Conservation (phyloP, 1,140 invertebrate genomes). For the Bombyx mori region DNA sequence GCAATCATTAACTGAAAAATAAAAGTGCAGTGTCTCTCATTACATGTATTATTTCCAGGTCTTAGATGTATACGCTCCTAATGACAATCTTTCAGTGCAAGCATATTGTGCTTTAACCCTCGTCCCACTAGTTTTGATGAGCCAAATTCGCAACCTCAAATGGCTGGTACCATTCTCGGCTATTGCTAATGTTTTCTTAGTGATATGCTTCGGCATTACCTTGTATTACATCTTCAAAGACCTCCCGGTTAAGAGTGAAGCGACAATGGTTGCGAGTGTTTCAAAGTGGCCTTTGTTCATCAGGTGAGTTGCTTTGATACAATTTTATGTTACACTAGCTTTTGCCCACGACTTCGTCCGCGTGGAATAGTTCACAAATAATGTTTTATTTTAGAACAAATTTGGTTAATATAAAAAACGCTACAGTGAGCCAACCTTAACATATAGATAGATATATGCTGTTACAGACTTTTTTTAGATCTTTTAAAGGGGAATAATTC, state of each 20-base stretch:
- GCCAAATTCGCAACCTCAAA: conserved; percentile 80
- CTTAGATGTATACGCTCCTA: conserved; percentile 46
- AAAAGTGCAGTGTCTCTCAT: not conserved
- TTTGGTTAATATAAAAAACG: too few relatives aligned
- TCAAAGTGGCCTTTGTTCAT: conserved; percentile 77
- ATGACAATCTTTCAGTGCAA: conserved; percentile 45
- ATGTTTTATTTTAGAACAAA: too few relatives aligned
- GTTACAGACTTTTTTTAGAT: too few relatives aligned
- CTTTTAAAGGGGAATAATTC: too few relatives aligned
- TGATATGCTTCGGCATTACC: conserved; percentile 78
- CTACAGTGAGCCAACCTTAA: too few relatives aligned
- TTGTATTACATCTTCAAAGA: conserved; percentile 80
- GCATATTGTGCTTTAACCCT: conserved; percentile 74
- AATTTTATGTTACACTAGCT: too few relatives aligned
- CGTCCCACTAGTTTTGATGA: conserved; percentile 73
- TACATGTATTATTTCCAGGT: conserved; percentile 43
- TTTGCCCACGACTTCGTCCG: too few relatives aligned
- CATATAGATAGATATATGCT: too few relatives aligned
- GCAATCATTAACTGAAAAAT: not conserved
- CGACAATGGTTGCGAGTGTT: conserved; percentile 65
- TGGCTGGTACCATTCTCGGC: conserved; percentile 84
- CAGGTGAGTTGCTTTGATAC: conserved; percentile 37
- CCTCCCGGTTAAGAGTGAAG: conserved; percentile 62
- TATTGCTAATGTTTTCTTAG: conserved; percentile 78
- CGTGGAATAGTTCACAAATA: too few relatives aligned